Evolutionary conservation across 53 echinoderm and acorn worm species (phyloP), one percentile per base, ranked within the genome.

Genomic region (Echinarachnius parma): DNA sequence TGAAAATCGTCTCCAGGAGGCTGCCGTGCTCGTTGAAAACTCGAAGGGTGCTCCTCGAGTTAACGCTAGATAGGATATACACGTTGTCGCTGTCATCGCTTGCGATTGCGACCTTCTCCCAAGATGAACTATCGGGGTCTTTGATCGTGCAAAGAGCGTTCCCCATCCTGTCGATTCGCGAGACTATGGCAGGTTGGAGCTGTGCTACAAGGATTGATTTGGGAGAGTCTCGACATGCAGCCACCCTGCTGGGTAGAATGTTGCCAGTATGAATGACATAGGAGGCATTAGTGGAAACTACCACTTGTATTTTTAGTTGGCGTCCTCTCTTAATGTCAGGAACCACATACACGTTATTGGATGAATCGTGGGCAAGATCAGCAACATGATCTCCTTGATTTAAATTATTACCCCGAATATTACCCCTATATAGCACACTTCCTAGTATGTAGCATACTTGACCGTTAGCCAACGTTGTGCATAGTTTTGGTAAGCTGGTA

Each of bases 171-270:
- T 62, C 44, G 18, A 42, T 42, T 16, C 34, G 36, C 21, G 25
- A 44, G 24, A 62, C 62, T 39, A 39, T 36, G 36, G 62, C 21
- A 36, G 62, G 62, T 39, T 62, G 25, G 44, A n/a, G n/a, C n/a
- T 22, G 23, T 10, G 39, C 62, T 11, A 62, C 39, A 14, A 62
- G 36, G 44, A 62, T 21, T 9, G 36, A 23, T 42, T 62, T 39
- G 26, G 10, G 24, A 2, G 62, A 36, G 62, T 39, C 36, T 3
- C 11, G 30, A 8, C 36, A 34, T n/a, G 21, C 33, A 11, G 61
- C 33, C 19, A 61, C 34, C 34, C n/a, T 34, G 2, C 21, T 31
- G 11, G 61, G 61, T 32, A 31, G 2, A 20, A 61, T 61, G n/a
- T 21, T 21, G 19, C 61, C 61, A 18, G 33, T 36, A 11, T 31